Evolutionary conservation across 2,797 vertebrate species (phyloP).

Genomic region (Amniataba percoides): DNA sequence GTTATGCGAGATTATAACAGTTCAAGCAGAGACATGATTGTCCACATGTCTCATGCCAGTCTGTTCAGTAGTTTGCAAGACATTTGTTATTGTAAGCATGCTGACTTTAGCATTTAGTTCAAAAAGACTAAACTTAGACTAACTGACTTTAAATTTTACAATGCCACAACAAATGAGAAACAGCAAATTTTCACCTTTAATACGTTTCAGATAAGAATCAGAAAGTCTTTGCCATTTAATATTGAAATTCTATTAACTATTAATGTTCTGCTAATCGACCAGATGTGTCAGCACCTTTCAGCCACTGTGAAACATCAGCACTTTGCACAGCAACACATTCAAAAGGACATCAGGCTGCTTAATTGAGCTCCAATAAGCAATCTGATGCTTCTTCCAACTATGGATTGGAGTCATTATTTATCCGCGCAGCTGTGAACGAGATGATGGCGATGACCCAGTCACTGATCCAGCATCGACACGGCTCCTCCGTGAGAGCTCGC

Average conservation of each 20-base stretch:
- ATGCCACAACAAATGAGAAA: neutral
- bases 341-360: neutral
- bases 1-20: neutral
- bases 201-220: neutral
- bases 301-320: neutral
- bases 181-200: neutral
- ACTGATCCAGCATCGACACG: conserved; percentile 37
- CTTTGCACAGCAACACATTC: neutral
- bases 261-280: neutral
- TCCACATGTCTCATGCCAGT: neutral
- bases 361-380: conserved; percentile 31
- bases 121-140: neutral
- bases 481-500: conserved; percentile 38
- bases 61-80: neutral
- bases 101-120: neutral
- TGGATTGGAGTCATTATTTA: conserved; percentile 39
- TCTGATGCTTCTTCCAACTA: conserved; percentile 33
- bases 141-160: neutral
- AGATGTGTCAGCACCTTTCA: neutral
- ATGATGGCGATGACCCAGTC: conserved; percentile 6
- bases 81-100: neutral
- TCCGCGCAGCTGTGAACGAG: conserved; percentile 14
- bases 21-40: neutral
- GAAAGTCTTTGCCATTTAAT: neutral
- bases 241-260: neutral